These are phyloP conservation scores for Leistus spinibarbis DNA, from an alignment of 2,888 invertebrate species.

Conservation along the genomic window DNA sequence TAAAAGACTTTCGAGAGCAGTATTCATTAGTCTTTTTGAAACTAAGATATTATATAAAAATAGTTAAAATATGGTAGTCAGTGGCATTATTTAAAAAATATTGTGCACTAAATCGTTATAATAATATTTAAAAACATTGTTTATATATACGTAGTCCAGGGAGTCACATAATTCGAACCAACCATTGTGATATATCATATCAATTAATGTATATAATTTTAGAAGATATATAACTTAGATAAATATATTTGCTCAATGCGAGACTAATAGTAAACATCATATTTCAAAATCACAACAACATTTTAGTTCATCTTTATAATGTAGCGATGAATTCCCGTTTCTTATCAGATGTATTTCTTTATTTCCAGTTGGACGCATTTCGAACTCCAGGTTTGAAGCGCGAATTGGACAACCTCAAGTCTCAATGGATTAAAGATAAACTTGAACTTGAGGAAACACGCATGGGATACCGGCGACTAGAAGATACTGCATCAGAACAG, in stretches of 20 bases:
- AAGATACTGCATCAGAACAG: conserved; percentile 55
- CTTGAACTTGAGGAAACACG: conserved; percentile 58
- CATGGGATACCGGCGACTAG: conserved; percentile 52
- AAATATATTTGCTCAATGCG: not conserved
- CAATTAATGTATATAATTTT: not conserved
- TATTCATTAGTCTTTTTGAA: too few relatives aligned
- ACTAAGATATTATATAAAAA: too few relatives aligned
- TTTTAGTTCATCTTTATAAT: not conserved
- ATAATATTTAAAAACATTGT: too few relatives aligned
- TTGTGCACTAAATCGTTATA: too few relatives aligned
- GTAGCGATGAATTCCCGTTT: not conserved
- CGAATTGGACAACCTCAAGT: conserved; percentile 59
- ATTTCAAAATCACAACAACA: not conserved
- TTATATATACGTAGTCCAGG: not conserved
- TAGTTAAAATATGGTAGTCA: too few relatives aligned
- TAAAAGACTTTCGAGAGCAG: too few relatives aligned
- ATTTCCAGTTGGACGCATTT: conserved; percentile 65
- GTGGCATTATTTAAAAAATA: too few relatives aligned
- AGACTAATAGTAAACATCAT: not conserved
- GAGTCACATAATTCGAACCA: not conserved
- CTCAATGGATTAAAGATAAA: conserved; percentile 57
- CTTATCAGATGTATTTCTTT: conserved; percentile 27
- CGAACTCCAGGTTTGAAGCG: conserved; percentile 61
- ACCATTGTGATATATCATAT: not conserved
- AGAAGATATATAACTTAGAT: not conserved